Conservation (phyloP, 2,113 vertebrate genomes). For the Seriola aureovittata region DNA sequence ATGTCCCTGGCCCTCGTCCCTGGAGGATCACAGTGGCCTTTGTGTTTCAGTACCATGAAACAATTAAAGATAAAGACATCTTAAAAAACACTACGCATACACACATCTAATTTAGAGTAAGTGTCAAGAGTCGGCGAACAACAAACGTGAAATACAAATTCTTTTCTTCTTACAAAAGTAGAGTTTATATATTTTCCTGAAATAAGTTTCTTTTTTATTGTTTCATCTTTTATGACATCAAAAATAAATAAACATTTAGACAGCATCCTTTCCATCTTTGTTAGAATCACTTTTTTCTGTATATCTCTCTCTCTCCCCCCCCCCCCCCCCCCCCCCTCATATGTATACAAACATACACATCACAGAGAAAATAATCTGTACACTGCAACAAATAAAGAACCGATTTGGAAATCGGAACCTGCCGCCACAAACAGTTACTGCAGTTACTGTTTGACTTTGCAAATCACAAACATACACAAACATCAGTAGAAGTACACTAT, state of each 20-base stretch:
- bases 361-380: conserved; percentile 88
- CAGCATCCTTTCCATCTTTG: conserved; percentile 73
- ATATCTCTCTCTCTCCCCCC: conserved; percentile 45
- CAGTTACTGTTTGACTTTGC: conserved; percentile 50
- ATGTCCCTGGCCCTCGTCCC: not conserved
- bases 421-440: conserved; percentile 36
- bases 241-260: conserved; percentile 91
- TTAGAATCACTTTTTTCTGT: conserved; percentile 76
- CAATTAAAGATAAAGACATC: not conserved
- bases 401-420: conserved; percentile 48
- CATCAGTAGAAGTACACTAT: conserved; percentile 52
- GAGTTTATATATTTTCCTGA: conserved; percentile 59
- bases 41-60: not conserved
- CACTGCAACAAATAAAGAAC: conserved; percentile 81
- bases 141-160: conserved; percentile 21
- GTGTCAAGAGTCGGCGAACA: not conserved
- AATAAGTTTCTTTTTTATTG: conserved; percentile 76
- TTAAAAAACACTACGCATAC: not conserved
- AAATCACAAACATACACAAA: conserved; percentile 70
- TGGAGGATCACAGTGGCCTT: not conserved
- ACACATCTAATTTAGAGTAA: no score
- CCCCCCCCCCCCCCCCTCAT: conserved; percentile 24
- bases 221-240: conserved; percentile 78
- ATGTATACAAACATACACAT: conserved; percentile 74
- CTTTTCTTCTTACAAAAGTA: conserved; percentile 48